Base-by-base conservation (phyloP, 2,888 invertebrate species). In the Pardosa pseudoannulata region DNA sequence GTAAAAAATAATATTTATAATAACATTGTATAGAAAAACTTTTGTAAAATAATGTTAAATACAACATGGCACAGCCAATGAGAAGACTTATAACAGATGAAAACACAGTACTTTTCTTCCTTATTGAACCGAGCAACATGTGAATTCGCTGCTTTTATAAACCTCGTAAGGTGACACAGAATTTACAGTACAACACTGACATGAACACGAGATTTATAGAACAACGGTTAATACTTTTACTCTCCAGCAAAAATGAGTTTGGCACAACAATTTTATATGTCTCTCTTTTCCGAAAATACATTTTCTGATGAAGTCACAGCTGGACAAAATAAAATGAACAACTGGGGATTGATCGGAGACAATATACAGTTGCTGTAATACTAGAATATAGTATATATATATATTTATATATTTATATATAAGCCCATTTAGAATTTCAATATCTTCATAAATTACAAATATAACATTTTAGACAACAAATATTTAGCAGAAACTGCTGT, bases 171-270 rank as follows among this genome's bases (percentile, higher is more conserved):
- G 11, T 16, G 31, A 65, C 31, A 29, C 16, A 6, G 28, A n/a
- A 65, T n/a, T 65, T 11, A 32, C 62, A 75, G 27, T 67, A 79
- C 70, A 64, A 64, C 62, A 79, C 56, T 70, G 13, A 71, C 41
- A 79, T 79, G 9, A 70, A 79, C 78, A 80, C 31, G 65, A 79
- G 65, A 65, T 50, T 39, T 31, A 73, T 32, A 16, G 32, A 32
- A 76, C 41, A 67, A 65, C 29, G 41, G 28, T 46, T 67, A 68
- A 76, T 50, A 67, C 76, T 68, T 32, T 74, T 32, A 74, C 1
- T 23, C 23, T 27, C 9, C 65, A 1, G 32, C 19, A 67, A 32
- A 67, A 67, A 67, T 67, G 67, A 41, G 36, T 70, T 70, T 70
- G 70, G 70, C 70, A 70, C 70, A 23, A 70, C 39, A 27, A 27